A percentile compares a stretch with the other conserved stretches of the same genome.
These are phyloP conservation scores for Streptopelia turtur DNA, from an alignment of 2,797 vertebrate species.

Conservation along the genomic window DNA sequence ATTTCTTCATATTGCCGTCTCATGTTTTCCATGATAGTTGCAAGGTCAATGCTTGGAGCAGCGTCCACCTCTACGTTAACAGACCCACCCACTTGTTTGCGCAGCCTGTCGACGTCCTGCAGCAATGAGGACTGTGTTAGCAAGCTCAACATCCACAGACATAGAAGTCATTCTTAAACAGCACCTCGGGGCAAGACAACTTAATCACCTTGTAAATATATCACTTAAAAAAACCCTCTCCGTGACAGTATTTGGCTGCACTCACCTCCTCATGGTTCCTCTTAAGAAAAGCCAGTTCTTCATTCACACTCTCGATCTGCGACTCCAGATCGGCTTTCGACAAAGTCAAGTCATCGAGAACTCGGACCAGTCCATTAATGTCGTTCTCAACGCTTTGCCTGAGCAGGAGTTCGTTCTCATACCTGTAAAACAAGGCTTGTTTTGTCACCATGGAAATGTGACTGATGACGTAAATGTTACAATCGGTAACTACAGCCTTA, in stretches of 20 bases:
- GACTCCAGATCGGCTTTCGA: conserved; percentile 66
- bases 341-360: conserved; percentile 71
- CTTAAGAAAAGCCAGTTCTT: conserved; percentile 72
- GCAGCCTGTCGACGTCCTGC: conserved; percentile 63
- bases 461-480: background rate
- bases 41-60: conserved; percentile 84
- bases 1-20: conserved; percentile 88
- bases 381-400: conserved; percentile 60
- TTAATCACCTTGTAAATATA: background rate
- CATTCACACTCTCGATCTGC: conserved; percentile 70
- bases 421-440: conserved; percentile 54
- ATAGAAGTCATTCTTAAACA: background rate
- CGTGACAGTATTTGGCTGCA: background rate
- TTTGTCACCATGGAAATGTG: background rate
- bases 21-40: conserved; percentile 85
- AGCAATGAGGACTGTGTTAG: background rate
- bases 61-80: conserved; percentile 89
- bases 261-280: conserved; percentile 80
- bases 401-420: conserved; percentile 66
- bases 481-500: background rate
- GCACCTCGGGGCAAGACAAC: background rate
- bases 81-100: conserved; percentile 60
- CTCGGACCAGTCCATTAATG: conserved; percentile 4
- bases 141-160: background rate
- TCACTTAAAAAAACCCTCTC: background rate